Percentiles rank a stretch among this genome's conserved stretches.
These are phyloP conservation scores for Oeneis ivallda DNA, from an alignment of 2,888 invertebrate genomes.

Conservation along the genomic window DNA sequence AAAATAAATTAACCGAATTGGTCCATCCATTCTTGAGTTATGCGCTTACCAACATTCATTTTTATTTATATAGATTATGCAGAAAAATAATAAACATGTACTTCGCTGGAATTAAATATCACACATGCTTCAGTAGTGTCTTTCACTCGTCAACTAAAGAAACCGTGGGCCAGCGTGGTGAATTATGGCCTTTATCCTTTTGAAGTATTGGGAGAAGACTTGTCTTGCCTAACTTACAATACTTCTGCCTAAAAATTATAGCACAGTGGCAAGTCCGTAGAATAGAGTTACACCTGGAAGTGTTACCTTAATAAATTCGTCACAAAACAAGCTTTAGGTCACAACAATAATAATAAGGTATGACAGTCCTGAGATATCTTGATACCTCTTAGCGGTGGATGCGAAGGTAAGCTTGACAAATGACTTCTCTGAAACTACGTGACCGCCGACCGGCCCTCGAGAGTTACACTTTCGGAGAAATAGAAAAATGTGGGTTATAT, in stretches of 20 bases:
- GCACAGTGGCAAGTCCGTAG: background rate
- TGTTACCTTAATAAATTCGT: conserved; percentile 23
- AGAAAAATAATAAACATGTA: too few relatives aligned
- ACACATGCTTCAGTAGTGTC: too few relatives aligned
- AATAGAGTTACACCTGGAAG: background rate
- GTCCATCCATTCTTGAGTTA: too few relatives aligned
- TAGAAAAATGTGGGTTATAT: conserved; percentile 15
- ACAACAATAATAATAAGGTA: conserved; percentile 22
- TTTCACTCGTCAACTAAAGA: too few relatives aligned
- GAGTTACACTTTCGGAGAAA: conserved; percentile 16
- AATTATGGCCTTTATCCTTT: too few relatives aligned
- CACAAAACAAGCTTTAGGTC: conserved; percentile 20
- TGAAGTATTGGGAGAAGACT: too few relatives aligned
- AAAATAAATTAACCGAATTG: too few relatives aligned
- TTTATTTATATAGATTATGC: too few relatives aligned
- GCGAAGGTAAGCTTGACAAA: conserved; percentile 64
- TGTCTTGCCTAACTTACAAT: too few relatives aligned
- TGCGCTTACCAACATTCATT: too few relatives aligned
- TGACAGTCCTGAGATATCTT: conserved; percentile 44
- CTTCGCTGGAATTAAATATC: too few relatives aligned
- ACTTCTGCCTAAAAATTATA: background rate
- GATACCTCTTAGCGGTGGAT: conserved; percentile 53
- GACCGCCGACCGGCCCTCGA: conserved; percentile 40
- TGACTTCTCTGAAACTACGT: conserved; percentile 50
- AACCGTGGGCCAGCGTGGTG: too few relatives aligned